Conservation (phyloP, 1,140 invertebrate species). For the Ceratina calcarata region DNA sequence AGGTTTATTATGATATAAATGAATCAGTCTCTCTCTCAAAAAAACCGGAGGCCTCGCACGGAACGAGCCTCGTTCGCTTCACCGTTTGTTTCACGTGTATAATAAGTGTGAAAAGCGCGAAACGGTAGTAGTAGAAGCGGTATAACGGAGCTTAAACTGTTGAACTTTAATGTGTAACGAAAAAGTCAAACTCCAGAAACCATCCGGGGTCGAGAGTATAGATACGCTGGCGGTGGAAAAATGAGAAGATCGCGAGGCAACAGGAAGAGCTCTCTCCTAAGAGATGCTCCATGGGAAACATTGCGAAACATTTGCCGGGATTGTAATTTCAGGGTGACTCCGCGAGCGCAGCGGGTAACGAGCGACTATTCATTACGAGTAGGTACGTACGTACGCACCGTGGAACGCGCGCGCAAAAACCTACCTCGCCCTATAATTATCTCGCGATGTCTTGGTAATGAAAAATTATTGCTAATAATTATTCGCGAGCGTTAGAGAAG, state of each 20-base stretch:
- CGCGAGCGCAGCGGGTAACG: slow-evolving; percentile 54
- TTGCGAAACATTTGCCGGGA: slow-evolving; percentile 48
- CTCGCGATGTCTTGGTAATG: slow-evolving; percentile 49
- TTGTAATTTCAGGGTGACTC: slow-evolving; percentile 59
- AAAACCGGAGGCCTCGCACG: background rate
- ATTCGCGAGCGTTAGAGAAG: slow-evolving; percentile 37
- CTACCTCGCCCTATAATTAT: slow-evolving; percentile 52
- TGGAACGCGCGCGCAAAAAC: slow-evolving; percentile 19
- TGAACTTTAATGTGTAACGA: slow-evolving; percentile 19
- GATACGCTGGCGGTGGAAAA: slow-evolving; percentile 15
- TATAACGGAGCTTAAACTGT: background rate
- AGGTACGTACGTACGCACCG: slow-evolving; percentile 13
- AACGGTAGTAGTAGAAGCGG: background rate
- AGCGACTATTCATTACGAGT: slow-evolving; percentile 59
- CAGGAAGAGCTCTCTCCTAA: slow-evolving; percentile 34
- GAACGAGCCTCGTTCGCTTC: background rate
- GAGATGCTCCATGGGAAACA: slow-evolving; percentile 41
- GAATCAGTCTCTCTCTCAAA: background rate
- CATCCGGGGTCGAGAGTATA: background rate
- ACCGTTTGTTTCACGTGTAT: background rate
- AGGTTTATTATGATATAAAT: background rate
- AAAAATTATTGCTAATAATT: slow-evolving; percentile 64
- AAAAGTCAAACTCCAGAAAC: background rate
- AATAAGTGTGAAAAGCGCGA: background rate
- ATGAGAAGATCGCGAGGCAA: slow-evolving; percentile 19